Evolutionary conservation across 2,113 vertebrate genomes (phyloP).

Genomic region (Illadopsis cleaveri): DNA sequence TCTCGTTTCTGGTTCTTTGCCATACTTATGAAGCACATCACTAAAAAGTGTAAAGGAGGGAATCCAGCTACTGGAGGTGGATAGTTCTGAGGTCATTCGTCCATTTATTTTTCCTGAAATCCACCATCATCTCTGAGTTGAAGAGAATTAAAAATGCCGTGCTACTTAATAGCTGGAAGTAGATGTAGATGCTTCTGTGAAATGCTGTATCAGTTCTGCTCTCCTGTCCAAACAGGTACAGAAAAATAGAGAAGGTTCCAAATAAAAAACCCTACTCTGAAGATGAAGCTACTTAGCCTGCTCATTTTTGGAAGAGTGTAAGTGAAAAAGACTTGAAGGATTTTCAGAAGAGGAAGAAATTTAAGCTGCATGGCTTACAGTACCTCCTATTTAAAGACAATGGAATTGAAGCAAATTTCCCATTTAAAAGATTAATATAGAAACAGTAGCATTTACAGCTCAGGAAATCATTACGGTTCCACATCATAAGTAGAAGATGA

Average conservation of each 20-base stretch:
- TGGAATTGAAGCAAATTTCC: background rate
- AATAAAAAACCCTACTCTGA: background rate
- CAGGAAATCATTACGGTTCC: background rate
- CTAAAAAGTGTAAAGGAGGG: background rate
- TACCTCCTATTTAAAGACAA: background rate
- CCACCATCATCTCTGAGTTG: background rate
- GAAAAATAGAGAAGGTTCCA: background rate
- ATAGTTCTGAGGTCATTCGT: background rate
- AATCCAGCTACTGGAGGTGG: background rate
- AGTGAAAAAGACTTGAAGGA: background rate
- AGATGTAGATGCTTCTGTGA: background rate
- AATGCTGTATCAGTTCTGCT: background rate
- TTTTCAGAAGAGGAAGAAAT: background rate
- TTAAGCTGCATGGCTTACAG: background rate
- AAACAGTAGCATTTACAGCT: background rate
- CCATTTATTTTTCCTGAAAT: background rate
- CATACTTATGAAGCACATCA: accelerated
- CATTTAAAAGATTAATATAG: background rate
- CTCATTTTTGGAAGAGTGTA: background rate
- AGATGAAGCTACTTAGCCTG: background rate
- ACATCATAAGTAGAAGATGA: background rate
- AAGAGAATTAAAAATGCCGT: background rate
- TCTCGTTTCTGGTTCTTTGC: background rate
- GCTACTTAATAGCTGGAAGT: background rate
- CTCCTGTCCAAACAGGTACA: background rate